phyloP scores from a whole-genome alignment of 1,140 invertebrate species.

The Lasaia peninsularis region DNA sequence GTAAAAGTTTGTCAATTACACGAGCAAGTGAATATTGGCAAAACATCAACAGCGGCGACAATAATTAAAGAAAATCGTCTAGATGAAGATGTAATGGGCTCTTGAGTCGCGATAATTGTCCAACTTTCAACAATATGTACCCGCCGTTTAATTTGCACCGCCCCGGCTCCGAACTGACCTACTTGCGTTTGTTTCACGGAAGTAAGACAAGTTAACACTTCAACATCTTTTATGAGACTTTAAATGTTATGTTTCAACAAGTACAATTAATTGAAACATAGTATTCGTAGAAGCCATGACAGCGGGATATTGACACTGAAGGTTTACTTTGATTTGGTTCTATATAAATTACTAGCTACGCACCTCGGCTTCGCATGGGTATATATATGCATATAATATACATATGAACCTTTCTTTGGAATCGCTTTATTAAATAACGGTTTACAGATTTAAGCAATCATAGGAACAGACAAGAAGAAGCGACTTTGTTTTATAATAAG shows the following conservation, averaged over 20 bases:
- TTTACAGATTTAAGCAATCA: no score
- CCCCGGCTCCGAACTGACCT: not conserved
- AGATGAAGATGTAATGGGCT: not conserved
- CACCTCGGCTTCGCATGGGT: no score
- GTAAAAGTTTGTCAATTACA: not conserved
- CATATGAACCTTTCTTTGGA: no score
- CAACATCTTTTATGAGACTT: not conserved
- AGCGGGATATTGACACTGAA: no score
- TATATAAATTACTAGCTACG: no score
- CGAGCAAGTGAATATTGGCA: constrained; percentile 3
- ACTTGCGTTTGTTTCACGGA: not conserved
- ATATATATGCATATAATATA: no score
- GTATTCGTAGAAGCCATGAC: no score
- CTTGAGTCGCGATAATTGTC: constrained; percentile 5
- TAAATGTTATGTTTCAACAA: not conserved
- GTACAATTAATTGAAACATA: no score
- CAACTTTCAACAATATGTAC: constrained; percentile 8
- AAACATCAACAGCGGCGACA: constrained; percentile 7
- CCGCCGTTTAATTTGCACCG: not conserved
- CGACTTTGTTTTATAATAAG: no score
- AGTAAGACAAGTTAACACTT: not conserved
- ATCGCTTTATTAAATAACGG: no score
- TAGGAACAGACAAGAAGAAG: no score
- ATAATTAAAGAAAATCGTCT: constrained; percentile 8
- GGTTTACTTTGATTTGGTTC: no score